Conservation (phyloP, 2,797 vertebrate species). For the Tarsius wallacei region DNA sequence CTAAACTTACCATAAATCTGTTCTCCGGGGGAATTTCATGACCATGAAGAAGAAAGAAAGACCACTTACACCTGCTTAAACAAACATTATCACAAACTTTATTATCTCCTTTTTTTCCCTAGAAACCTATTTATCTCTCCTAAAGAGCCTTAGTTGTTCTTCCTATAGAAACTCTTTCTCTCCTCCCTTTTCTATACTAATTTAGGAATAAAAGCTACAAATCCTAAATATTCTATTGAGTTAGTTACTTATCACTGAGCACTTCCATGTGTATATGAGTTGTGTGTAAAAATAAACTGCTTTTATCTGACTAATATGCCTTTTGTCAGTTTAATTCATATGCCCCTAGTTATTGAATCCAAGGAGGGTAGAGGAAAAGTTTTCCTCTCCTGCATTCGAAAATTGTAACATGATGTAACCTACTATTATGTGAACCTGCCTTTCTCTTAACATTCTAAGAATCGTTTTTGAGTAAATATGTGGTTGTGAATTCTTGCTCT, state of each 20-base stretch:
- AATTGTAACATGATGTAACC: background rate
- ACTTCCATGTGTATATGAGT: background rate
- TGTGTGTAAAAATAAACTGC: background rate
- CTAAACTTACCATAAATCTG: constrained; percentile 22
- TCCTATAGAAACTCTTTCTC: background rate
- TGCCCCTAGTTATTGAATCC: background rate
- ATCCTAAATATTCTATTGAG: background rate
- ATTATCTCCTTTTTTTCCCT: background rate
- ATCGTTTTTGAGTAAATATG: background rate
- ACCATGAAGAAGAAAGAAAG: background rate
- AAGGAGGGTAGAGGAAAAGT: background rate
- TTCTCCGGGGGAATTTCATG: background rate
- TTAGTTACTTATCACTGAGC: background rate
- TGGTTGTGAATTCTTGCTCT: constrained; percentile 21
- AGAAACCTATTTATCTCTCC: constrained; percentile 15
- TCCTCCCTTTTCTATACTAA: background rate
- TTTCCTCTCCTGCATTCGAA: background rate
- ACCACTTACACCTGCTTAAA: constrained; percentile 45
- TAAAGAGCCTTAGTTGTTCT: background rate
- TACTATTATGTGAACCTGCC: background rate
- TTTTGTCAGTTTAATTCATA: constrained; percentile 39
- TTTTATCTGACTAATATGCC: background rate
- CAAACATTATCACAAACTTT: background rate
- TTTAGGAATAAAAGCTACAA: background rate
- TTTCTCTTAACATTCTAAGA: constrained; percentile 45